A percentile compares a stretch with the other conserved stretches of the same genome.
These are phyloP conservation scores for Dione vanillae DNA, from an alignment of 2,888 invertebrate genomes.

Conservation along the genomic window DNA sequence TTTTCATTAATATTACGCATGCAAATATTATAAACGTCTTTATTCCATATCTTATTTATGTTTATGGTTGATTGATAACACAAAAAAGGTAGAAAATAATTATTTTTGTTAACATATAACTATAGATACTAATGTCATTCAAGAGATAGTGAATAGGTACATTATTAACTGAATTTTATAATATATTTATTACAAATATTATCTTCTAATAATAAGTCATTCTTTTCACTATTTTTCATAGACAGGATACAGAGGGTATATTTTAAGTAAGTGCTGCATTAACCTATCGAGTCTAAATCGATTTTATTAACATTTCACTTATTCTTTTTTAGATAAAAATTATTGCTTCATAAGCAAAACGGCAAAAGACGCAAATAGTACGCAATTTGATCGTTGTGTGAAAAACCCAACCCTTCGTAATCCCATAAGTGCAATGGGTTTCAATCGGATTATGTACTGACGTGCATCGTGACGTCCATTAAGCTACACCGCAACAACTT, in stretches of 20 bases:
- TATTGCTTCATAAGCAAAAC: not conserved
- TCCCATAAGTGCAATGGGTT: slow-evolving; percentile 43
- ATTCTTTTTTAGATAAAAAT: not conserved
- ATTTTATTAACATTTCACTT: too few species aligned
- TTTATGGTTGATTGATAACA: not conserved
- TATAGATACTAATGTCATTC: too few species aligned
- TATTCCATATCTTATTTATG: not conserved
- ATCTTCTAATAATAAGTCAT: too few species aligned
- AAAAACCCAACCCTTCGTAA: slow-evolving; percentile 40
- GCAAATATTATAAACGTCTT: slow-evolving; percentile 8
- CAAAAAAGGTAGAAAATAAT: too few species aligned
- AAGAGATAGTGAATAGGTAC: too few species aligned
- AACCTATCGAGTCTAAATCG: too few species aligned
- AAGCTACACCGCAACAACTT: slow-evolving; percentile 27
- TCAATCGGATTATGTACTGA: slow-evolving; percentile 42
- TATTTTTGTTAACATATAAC: too few species aligned
- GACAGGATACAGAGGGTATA: too few species aligned
- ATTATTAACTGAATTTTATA: too few species aligned
- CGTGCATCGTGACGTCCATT: slow-evolving; percentile 37
- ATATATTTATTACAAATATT: too few species aligned
- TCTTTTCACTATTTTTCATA: too few species aligned
- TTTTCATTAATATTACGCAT: slow-evolving; percentile 16
- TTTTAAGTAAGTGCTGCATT: too few species aligned
- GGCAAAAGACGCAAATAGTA: slow-evolving; percentile 1
- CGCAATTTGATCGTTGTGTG: slow-evolving; percentile 36